Base-by-base conservation (phyloP, 2,113 vertebrate genomes). In the Emydocephalus ijimae region DNA sequence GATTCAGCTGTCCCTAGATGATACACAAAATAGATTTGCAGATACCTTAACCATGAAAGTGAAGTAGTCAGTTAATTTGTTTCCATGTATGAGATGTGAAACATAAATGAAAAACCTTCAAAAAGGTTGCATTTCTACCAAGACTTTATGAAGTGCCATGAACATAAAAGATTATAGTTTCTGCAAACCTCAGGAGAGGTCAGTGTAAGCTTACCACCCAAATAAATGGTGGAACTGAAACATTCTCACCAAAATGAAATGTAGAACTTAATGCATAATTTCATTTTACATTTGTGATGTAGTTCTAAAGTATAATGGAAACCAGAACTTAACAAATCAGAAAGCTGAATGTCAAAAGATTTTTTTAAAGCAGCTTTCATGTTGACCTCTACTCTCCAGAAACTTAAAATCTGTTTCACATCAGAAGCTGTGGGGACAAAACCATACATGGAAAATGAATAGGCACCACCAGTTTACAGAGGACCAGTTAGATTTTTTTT, bases 351-450 rank as follows among this genome's bases (percentile, higher is more conserved):
- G 94, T 94, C 96, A 96, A 94, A 64, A 95, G 95, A 3, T 10
- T 81, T 43, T 95, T 96, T 96, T 52, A 2, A 69, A 89, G 34
- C 59, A 93, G 94, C 97, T 98, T 98, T 98, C 97, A 98, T 97
- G 97, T 98, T 98, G 98, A 98, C 98, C 98, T 97, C 96, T 98
- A 96, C 96, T 97, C 96, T 96, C 95, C 90, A 96, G 95, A 97
- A 97, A 97, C 96, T 96, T 97, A 94, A 96, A 98, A 98, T 97
- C 97, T 98, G 97, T 97, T 98, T 97, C 97, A 96, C 96, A 98
- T 98, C 96, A 98, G 96, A 97, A 96, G 52, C 96, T 95, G 89
- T 92, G 96, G 96, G 96, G 96, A 98, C 90, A 89, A 93, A 91
- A 93, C 93, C 96, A 93, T 96, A 97, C 96, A 96, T 97, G 97